These are phyloP conservation scores for Gasteruption jaculator DNA, from an alignment of 2,888 invertebrate genomes.

Conservation along the genomic window DNA sequence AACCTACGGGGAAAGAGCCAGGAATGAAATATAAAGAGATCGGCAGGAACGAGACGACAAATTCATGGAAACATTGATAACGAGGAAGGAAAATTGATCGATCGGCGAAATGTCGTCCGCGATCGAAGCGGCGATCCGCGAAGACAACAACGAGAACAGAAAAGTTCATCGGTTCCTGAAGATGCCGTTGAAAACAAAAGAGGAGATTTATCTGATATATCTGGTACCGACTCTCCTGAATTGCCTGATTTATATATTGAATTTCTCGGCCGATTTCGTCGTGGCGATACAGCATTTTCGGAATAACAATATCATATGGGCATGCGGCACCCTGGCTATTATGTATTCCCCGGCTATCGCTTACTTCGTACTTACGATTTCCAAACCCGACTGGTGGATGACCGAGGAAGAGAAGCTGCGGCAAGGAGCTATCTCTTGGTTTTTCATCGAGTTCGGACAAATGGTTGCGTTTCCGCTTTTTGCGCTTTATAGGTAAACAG, in stretches of 20 bases:
- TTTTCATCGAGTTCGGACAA: slow-evolving; percentile 39
- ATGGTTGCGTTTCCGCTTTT: slow-evolving; percentile 43
- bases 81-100: slow-evolving; percentile 24
- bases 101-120: no score
- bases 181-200: slow-evolving; percentile 45
- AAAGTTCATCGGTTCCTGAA: slow-evolving; percentile 37
- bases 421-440: slow-evolving; percentile 39
- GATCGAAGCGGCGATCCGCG: neutral
- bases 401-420: slow-evolving; percentile 42
- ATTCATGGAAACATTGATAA: no score
- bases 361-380: slow-evolving; percentile 46
- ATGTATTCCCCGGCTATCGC: slow-evolving; percentile 47
- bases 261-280: slow-evolving; percentile 66
- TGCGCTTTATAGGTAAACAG: slow-evolving; percentile 45
- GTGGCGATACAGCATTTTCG: slow-evolving; percentile 63
- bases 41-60: no score
- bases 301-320: slow-evolving; percentile 58
- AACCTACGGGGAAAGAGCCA: no score
- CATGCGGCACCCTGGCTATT: slow-evolving; percentile 39
- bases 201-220: slow-evolving; percentile 55
- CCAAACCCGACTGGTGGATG: slow-evolving; percentile 50
- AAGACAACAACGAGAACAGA: no score
- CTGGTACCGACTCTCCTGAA: slow-evolving; percentile 59
- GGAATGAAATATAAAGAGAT: no score
- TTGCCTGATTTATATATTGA: slow-evolving; percentile 62